Base-by-base conservation (phyloP, 2,113 vertebrate genomes). In the Epinephelus moara region DNA sequence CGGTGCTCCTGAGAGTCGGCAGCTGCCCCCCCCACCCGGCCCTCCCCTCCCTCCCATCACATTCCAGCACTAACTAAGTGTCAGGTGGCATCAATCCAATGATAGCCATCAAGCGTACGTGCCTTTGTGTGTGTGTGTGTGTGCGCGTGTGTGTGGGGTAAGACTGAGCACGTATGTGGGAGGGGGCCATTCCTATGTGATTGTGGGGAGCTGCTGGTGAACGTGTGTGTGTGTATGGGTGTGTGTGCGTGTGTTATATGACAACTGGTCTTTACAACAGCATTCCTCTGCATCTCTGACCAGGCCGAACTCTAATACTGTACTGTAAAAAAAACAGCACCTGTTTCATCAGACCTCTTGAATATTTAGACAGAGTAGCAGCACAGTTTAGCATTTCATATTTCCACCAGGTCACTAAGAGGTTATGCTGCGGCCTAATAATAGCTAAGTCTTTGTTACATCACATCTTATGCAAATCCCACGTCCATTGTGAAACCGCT, bases 71-170 rank as follows among this genome's bases (percentile, higher is more conserved):
- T 91, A 92, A 93, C 88, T 88, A 94, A 92, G 91, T 92, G 92
- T 93, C 94, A 93, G 91, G 90, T 94, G 93, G 93, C 92, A 94
- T 94, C 91, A 93, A 91, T 92, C 91, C 90, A 93, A 90, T 89
- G 88, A 94, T 94, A 95, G 89, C 92, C 87, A 93, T 94, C 92
- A 87, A 81, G 92, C 85, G 73, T 91, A 77, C 82, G 64, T 90
- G 90, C 86, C 84, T 93, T 88, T 92, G 90, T 82, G 88, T 88
- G 82, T 85, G 87, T 87, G 75, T 80, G 33, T 92, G 90, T 82
- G 88, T 88, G 82, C 92, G 90, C 80, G 88, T 88, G 82, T 80
- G 78, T 81, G 81, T 75, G 85, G 13, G 85, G 89, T 88, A 90
- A 90, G 84, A 89, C 84, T 80, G 80, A 68, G 85, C 87, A 86